These are phyloP conservation scores for Sardinella longiceps DNA, from an alignment of 2,797 vertebrate genomes.

Conservation along the genomic window DNA sequence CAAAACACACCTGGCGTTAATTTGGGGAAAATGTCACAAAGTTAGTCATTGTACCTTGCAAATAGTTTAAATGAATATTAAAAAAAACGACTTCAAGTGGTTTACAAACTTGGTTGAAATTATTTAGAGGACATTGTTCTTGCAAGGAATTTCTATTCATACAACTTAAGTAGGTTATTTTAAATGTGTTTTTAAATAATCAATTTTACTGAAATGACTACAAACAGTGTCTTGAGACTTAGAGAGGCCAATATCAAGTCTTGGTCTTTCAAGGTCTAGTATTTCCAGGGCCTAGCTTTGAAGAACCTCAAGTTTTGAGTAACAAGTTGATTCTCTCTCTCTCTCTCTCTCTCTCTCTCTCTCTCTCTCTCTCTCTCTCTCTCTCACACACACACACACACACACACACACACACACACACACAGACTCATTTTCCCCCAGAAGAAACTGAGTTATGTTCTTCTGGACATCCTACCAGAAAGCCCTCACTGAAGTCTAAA, in stretches of 20 bases:
- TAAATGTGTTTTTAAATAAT: background rate
- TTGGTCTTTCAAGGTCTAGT: background rate
- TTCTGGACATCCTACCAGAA: slow-evolving; percentile 13
- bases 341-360: background rate
- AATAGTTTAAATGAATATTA: background rate
- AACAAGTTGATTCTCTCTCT: slow-evolving; percentile 9
- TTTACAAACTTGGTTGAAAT: background rate
- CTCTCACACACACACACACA: slow-evolving; percentile 10
- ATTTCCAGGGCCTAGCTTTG: background rate
- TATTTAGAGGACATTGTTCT: background rate
- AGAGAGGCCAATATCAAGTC: background rate
- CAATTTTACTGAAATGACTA: background rate
- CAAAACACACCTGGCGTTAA: slow-evolving; percentile 45
- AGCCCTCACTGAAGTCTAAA: slow-evolving; percentile 1
- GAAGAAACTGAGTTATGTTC: slow-evolving; percentile 2
- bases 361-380: background rate
- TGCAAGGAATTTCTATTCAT: background rate
- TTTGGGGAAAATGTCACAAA: slow-evolving; percentile 28
- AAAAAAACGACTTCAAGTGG: background rate
- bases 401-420: background rate
- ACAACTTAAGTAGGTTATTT: background rate
- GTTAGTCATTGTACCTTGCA: background rate
- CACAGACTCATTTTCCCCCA: background rate
- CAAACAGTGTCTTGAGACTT: background rate
- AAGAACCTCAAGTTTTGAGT: slow-evolving; percentile 1